These are phyloP conservation scores for Leuciscus waleckii DNA, from an alignment of 2,797 vertebrate genomes.

Conservation along the genomic window DNA sequence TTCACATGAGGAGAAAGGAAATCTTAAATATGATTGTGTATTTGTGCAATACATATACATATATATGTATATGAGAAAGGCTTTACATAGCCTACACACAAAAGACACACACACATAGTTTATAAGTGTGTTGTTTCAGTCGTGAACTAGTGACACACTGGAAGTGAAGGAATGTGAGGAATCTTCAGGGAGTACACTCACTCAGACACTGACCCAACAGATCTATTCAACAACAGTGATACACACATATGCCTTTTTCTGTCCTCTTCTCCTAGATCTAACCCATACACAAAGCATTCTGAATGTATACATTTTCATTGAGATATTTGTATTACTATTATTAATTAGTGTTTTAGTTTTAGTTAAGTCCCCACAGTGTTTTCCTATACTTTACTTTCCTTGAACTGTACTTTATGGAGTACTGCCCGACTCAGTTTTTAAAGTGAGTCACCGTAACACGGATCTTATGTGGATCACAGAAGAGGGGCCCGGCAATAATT, in stretches of 20 bases:
- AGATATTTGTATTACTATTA: neutral
- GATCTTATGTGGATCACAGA: neutral
- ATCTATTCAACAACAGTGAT: conserved; percentile 14
- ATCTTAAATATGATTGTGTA: conserved; percentile 21
- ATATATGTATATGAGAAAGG: neutral
- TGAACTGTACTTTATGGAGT: neutral
- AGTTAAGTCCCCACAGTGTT: neutral
- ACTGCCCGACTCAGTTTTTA: neutral
- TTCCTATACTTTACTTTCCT: neutral
- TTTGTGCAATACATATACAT: conserved; percentile 2
- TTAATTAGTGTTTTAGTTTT: neutral
- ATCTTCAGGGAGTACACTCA: conserved; percentile 68
- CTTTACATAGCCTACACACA: neutral
- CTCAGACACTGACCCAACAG: conserved; percentile 26
- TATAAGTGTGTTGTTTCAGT: conserved; percentile 25
- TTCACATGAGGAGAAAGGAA: conserved; percentile 22
- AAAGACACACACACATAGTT: neutral
- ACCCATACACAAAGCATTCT: neutral
- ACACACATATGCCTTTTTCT: neutral
- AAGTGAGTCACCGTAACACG: neutral
- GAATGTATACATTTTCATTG: neutral
- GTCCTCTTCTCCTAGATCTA: neutral
- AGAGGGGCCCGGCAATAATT: neutral
- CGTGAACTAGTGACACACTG: conserved; percentile 68
- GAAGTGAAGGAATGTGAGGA: conserved; percentile 77